phyloP scores from a whole-genome alignment of 2,113 vertebrate genomes.

The Lampris megalopsis region DNA sequence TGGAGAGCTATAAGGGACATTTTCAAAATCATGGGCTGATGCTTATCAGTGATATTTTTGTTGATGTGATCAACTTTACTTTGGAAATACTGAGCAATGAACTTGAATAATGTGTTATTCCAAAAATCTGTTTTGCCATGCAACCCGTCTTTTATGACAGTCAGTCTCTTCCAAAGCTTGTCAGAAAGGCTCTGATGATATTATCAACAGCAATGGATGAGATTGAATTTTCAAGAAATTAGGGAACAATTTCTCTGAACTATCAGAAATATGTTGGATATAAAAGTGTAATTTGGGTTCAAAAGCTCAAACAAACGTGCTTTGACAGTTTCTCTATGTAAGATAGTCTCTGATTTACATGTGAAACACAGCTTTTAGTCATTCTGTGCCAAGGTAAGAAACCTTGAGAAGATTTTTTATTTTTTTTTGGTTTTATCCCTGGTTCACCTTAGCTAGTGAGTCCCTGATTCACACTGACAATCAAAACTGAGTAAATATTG shows the following conservation, averaged over 20 bases:
- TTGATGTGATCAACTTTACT: too few relatives aligned
- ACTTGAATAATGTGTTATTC: neutral
- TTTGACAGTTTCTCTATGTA: neutral
- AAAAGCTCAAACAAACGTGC: slow-evolving; percentile 15
- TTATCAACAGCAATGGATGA: slow-evolving; percentile 12
- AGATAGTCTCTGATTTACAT: slow-evolving; percentile 5
- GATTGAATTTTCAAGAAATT: slow-evolving; percentile 21
- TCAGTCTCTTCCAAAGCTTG: slow-evolving; percentile 8
- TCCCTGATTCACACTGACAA: slow-evolving; percentile 26
- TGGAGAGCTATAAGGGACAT: slow-evolving; percentile 63
- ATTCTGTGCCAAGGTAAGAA: neutral
- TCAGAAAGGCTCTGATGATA: slow-evolving; percentile 10
- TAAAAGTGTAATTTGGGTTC: slow-evolving; percentile 11
- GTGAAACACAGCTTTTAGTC: too few relatives aligned
- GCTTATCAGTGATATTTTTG: too few relatives aligned
- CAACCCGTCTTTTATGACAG: slow-evolving; percentile 2
- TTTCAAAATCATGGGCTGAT: too few relatives aligned
- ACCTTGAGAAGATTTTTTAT: slow-evolving; percentile 2
- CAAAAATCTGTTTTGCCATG: neutral
- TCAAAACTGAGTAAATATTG: slow-evolving; percentile 7
- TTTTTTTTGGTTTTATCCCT: neutral
- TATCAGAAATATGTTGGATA: slow-evolving; percentile 16
- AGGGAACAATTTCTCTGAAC: slow-evolving; percentile 33
- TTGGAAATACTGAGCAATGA: too few relatives aligned
- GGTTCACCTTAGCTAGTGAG: neutral